A percentile compares a stretch with the other conserved stretches of the same genome.
These are phyloP conservation scores for Aricia artaxerxes DNA, from an alignment of 2,888 invertebrate genomes.

Conservation along the genomic window DNA sequence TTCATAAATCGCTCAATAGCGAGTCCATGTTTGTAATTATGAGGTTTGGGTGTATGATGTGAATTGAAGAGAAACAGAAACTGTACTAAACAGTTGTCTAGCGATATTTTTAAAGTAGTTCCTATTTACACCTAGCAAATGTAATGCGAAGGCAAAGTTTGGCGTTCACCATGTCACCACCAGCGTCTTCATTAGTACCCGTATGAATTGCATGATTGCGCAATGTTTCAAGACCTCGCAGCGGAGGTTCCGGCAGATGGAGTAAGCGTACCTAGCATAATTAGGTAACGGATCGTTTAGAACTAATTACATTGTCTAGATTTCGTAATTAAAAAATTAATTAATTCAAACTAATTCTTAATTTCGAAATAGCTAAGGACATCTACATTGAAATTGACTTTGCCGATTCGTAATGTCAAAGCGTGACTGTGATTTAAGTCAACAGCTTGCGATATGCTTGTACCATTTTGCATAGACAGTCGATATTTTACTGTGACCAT, in stretches of 20 bases:
- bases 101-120: neutral
- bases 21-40: neutral
- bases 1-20: neutral
- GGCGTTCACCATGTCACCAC: neutral
- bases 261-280: neutral
- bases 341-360: neutral
- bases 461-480: neutral
- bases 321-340: too few relatives aligned
- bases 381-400: neutral
- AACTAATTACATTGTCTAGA: too few relatives aligned
- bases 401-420: neutral
- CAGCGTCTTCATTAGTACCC: neutral
- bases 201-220: neutral
- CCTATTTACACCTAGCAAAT: neutral
- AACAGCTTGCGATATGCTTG: neutral
- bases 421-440: constrained; percentile 21
- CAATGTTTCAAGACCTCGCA: neutral
- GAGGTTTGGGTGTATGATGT: neutral
- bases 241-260: neutral
- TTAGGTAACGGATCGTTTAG: too few relatives aligned
- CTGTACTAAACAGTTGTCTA: neutral
- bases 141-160: neutral
- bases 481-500: neutral
- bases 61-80: neutral
- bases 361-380: neutral